Evolutionary conservation across 2,113 vertebrate genomes (phyloP), one percentile per base, ranked within the genome.

Genomic region (Morphnarchus princeps): DNA sequence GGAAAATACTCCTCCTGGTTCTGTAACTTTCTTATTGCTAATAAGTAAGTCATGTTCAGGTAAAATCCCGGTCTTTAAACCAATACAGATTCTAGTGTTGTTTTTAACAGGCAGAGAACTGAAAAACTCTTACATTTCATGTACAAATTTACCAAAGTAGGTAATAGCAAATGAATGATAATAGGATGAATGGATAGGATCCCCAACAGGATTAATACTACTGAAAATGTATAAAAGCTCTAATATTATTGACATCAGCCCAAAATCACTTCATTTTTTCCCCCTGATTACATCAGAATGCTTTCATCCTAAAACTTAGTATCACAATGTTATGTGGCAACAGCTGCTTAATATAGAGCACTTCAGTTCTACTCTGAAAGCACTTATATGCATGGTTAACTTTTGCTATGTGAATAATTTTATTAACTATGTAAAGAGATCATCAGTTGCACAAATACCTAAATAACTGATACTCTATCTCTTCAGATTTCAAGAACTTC

Each of bases 21-120:
- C 43, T 67, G 5, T 42, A 16, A 31, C 16, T 36, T 78, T 36
- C 19, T 78, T 26, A 59, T 7, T 16, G 36, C 13, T 43, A 78
- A 20, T 25, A 45, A 36, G 13, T 10, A 2, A 36, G 32, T 25
- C 13, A 20, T 0, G 5, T 42, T 69, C 0, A 0, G 5, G 36
- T 69, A 43, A 59, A 87, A 52, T 36, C 32, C 32, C 32, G 13
- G 20, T 50, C 36, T 87, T 69, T 36, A 69, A 77, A 43, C 5
- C 20, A 52, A 36, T 43, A 26, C 25, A 43, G 11, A 32, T 43
- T 52, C 61, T 36, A 87, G 32, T 43, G 36, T 42, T 87, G 29
- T 42, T 69, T 69, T 87, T 42, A 67, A 42, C 1, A 0, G 36
- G 26, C 24, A 67, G 42, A 77, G 20, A 59, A n/a, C 26, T 14